Evolutionary conservation across 2,797 vertebrate genomes (phyloP), one percentile per base, ranked within the genome.

Genomic region (Varecia variegata): DNA sequence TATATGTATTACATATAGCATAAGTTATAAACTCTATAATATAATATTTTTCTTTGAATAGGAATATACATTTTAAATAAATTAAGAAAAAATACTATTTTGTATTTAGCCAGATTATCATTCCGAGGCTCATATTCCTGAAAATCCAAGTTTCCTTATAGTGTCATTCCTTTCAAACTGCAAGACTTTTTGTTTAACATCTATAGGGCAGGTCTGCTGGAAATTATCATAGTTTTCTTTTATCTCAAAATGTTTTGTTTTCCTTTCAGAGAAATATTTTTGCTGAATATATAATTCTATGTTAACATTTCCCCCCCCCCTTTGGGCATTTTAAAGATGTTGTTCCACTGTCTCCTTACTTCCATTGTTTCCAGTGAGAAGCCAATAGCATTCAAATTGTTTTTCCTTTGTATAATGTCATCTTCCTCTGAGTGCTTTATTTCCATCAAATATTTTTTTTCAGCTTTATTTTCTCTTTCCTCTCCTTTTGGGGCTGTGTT

Each of bases 11-110:
- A 52, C 40, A 76, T 74, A 89, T 54, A 80, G 5, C 4, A 4
- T 80, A 52, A 54, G 12, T 92, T 92, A 73, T 35, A 81, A 58
- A 81, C 25, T 58, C 38, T 8, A 56, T 17, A 90, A 30, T 65
- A 23, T 76, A 47, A 93, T 52, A 73, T 47, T 93, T 83, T 95
- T 15, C 70, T 90, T 83, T 88, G 54, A 77, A 68, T 20, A 82
- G n/a, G 86, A 21, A 27, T 21, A 40, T 50, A 43, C 11, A 83
- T 74, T 91, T 93, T 90, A 93, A 76, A 74, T 74, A 73, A 91
- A 80, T 58, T 56, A 81, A 60, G 15, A 27, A 89, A 74, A 79
- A 67, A 21, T 32, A 30, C 13, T 94, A 10, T 2, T 93, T 94
- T 4, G 65, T 23, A 38, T 93, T 91, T 89, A 92, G 5, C 12